Conservation (phyloP, 2,797 vertebrate genomes). For the Tenualosa thibaudeaui region DNA sequence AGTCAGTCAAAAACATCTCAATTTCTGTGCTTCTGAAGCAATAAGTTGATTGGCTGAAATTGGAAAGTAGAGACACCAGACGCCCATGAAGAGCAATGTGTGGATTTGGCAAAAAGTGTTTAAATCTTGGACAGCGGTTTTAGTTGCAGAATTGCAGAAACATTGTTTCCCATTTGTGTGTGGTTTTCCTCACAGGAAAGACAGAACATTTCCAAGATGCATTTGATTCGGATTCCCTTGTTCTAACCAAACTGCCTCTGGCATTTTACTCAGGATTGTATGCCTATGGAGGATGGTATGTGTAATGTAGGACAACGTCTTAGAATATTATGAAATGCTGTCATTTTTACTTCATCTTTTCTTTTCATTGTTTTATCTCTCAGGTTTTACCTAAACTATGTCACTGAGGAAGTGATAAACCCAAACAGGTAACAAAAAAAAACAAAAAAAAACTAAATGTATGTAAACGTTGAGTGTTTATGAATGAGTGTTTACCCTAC, state of each 20-base stretch:
- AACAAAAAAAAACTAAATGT: neutral
- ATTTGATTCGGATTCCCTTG: slow-evolving; percentile 73
- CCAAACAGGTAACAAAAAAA: slow-evolving; percentile 80
- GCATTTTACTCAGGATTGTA: slow-evolving; percentile 90
- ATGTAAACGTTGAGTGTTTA: too few relatives aligned
- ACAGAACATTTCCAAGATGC: slow-evolving; percentile 83
- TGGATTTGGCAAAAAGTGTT: neutral
- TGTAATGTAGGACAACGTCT: neutral
- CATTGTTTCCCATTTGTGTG: neutral
- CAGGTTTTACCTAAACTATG: slow-evolving; percentile 87
- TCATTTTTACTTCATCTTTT: neutral
- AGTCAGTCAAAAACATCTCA: neutral
- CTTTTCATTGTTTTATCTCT: neutral
- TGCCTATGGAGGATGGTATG: slow-evolving; percentile 89
- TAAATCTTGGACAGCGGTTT: neutral
- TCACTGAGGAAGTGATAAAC: slow-evolving; percentile 86
- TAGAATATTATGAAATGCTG: neutral
- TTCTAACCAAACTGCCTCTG: slow-evolving; percentile 79
- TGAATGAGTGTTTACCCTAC: slow-evolving; percentile 24
- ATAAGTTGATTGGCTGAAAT: too few relatives aligned
- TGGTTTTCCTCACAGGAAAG: slow-evolving; percentile 67
- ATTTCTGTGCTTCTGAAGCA: too few relatives aligned
- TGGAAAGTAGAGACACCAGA: neutral
- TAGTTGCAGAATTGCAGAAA: neutral
- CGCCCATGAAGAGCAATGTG: neutral